Evolutionary conservation across 2,113 vertebrate genomes (phyloP).

Genomic region (Noctilio leporinus): DNA sequence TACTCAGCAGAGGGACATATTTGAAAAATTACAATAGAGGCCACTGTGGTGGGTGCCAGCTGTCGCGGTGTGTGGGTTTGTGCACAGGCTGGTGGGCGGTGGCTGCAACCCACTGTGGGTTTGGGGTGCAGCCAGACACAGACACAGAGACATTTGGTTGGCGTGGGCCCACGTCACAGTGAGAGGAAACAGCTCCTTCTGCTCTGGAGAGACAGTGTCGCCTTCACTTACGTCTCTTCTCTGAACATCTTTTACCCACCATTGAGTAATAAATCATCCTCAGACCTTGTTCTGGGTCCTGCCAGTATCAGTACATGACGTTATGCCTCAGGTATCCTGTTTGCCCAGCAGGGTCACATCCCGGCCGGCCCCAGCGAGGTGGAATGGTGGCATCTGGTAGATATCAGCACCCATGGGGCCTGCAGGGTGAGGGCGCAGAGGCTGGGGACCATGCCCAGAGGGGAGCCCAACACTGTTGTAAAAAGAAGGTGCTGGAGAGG

Average conservation of each 20-base stretch:
- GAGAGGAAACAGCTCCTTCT: not conserved
- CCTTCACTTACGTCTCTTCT: not conserved
- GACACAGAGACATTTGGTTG: not conserved
- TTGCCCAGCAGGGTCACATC: not conserved
- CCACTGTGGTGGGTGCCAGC: fast-evolving
- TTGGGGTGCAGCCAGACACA: fast-evolving
- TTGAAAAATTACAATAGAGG: fast-evolving
- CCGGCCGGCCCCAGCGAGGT: fast-evolving
- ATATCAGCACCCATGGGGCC: not conserved
- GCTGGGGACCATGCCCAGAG: not conserved
- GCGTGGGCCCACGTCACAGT: not conserved
- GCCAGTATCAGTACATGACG: not conserved
- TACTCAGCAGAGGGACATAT: not conserved
- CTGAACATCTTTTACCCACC: not conserved
- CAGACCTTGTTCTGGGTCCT: not conserved
- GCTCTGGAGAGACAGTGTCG: not conserved
- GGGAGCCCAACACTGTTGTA: fast-evolving
- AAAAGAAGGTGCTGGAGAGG: fast-evolving
- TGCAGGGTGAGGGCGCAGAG: not conserved
- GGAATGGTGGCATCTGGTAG: not conserved
- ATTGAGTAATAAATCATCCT: not conserved
- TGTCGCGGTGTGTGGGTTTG: not conserved
- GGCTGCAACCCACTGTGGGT: fast-evolving
- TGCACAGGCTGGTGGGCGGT: fast-evolving
- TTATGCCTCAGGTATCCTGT: not conserved